Conservation (phyloP, 2,113 vertebrate genomes). For the Sinosuthora webbiana region DNA sequence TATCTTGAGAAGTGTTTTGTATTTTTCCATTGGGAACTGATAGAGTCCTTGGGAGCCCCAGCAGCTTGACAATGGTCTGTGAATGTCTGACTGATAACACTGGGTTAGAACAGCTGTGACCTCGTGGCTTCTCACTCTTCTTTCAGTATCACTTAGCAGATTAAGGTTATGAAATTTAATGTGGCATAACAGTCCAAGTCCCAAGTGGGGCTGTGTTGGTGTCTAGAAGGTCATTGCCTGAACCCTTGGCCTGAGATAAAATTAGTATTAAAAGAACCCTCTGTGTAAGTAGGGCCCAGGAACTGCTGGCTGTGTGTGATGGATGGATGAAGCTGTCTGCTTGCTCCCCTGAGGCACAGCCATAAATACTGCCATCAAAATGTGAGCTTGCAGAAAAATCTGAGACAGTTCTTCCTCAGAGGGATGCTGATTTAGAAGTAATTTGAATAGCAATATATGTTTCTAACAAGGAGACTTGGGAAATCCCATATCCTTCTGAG, state of each 20-base stretch:
- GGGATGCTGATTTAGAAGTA: background rate
- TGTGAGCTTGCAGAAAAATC: background rate
- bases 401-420: background rate
- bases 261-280: background rate
- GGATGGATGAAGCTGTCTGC: background rate
- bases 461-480: background rate
- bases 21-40: background rate
- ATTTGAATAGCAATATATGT: background rate
- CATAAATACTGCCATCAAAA: background rate
- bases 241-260: background rate
- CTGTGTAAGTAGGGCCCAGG: background rate
- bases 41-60: background rate
- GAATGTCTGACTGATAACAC: rapidly evolving
- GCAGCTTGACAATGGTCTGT: rapidly evolving
- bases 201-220: background rate
- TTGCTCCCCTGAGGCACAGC: background rate
- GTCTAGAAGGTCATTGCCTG: background rate
- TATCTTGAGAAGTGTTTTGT: background rate
- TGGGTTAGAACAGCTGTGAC: background rate
- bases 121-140: background rate
- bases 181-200: background rate
- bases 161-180: background rate
- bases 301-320: background rate
- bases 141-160: background rate
- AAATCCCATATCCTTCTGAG: background rate